Conservation (phyloP, 23 tunicate species). For the Diplosoma virens region DNA sequence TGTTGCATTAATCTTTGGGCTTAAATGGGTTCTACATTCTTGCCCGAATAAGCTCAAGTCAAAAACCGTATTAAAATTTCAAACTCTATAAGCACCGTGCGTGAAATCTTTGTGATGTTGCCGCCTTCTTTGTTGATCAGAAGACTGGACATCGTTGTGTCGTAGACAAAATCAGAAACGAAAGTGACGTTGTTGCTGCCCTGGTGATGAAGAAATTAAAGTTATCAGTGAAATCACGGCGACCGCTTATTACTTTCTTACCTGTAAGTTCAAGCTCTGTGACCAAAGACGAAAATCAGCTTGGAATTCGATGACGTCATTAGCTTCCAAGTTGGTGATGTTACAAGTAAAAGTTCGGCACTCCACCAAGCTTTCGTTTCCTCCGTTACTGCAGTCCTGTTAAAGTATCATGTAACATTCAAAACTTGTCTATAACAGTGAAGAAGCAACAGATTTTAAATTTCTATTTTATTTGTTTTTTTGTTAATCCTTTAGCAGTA, state of each 20-base stretch:
- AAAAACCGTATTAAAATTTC: too few species aligned
- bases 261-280: constrained; percentile 24
- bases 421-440: too few species aligned
- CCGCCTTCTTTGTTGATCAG: constrained; percentile 20
- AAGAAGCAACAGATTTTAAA: too few species aligned
- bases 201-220: background rate
- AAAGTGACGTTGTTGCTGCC: background rate
- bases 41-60: too few species aligned
- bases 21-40: too few species aligned
- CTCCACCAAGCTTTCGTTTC: background rate
- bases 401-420: too few species aligned
- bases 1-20: too few species aligned
- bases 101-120: background rate
- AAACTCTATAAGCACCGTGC: background rate
- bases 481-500: too few species aligned
- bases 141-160: constrained; percentile 2
- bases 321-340: constrained; percentile 32
- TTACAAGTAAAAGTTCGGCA: constrained; percentile 42
- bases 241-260: background rate
- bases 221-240: too few species aligned
- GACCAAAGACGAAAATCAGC: constrained; percentile 50
- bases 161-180: background rate
- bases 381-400: background rate
- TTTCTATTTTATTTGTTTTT: too few species aligned
- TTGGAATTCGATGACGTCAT: constrained; percentile 33